Evolutionary conservation across 23 tunicate species (phyloP).

Genomic region (Diplosoma virens): DNA sequence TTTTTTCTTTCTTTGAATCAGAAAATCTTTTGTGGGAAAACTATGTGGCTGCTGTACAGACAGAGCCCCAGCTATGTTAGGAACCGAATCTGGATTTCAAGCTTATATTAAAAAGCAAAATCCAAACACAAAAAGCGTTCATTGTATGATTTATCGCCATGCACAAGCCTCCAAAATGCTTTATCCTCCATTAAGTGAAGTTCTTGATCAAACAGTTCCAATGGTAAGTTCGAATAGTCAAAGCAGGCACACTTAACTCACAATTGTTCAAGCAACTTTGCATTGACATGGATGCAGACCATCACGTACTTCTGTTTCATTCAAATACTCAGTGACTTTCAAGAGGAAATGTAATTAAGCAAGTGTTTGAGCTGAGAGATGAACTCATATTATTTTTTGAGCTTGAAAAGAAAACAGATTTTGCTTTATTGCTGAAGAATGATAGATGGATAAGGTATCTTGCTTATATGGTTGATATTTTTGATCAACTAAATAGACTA

Average conservation of each 20-base stretch:
- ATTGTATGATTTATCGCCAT: constrained; percentile 35
- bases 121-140: constrained; percentile 7
- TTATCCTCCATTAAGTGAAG: constrained; percentile 25
- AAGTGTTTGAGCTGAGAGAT: no score
- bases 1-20: no score
- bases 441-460: not conserved
- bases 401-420: constrained; percentile 1
- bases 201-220: constrained; percentile 27
- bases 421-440: constrained; percentile 7
- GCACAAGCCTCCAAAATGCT: constrained; percentile 46
- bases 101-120: constrained; percentile 4
- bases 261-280: constrained; percentile 9
- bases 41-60: constrained; percentile 24
- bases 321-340: constrained; percentile 17
- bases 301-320: constrained; percentile 16
- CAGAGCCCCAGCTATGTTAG: constrained; percentile 25
- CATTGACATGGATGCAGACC: constrained; percentile 7
- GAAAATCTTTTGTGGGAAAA: no score
- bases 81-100: constrained; percentile 37
- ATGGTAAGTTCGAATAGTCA: constrained; percentile 20
- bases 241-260: not conserved
- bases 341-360: constrained; percentile 9
- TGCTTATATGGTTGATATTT: constrained; percentile 33
- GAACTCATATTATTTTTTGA: constrained; percentile 5
- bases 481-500: constrained; percentile 6